phyloP scores from a whole-genome alignment of 1,140 invertebrate species.

The Formica selysi region DNA sequence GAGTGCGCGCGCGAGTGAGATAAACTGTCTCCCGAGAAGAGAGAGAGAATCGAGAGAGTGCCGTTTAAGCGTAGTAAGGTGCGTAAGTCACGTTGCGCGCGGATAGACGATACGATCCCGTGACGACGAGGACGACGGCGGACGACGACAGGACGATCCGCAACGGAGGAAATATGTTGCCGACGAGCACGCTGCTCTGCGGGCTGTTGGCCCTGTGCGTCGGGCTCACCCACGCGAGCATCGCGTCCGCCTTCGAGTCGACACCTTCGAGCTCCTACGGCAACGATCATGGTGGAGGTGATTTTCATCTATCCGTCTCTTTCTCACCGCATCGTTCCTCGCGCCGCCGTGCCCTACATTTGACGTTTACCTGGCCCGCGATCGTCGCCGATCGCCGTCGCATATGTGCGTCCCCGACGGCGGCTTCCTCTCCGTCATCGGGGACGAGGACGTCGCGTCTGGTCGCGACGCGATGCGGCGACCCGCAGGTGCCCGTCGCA shows the following conservation, averaged over 20 bases:
- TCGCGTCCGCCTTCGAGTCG: slow-evolving; percentile 74
- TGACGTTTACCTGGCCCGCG: background rate
- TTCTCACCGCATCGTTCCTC: background rate
- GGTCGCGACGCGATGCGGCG: background rate
- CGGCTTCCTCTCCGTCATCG: background rate
- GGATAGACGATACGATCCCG: slow-evolving; percentile 2
- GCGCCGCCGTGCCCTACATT: slow-evolving; percentile 57
- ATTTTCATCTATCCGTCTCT: slow-evolving; percentile 68
- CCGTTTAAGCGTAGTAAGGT: slow-evolving; percentile 32
- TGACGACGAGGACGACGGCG: slow-evolving; percentile 9
- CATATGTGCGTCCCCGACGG: background rate
- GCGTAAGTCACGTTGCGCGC: slow-evolving; percentile 58
- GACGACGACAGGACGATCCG: slow-evolving; percentile 1
- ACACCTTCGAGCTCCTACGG: slow-evolving; percentile 80
- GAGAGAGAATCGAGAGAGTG: slow-evolving; percentile 41
- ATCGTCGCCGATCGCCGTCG: background rate
- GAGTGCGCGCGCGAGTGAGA: slow-evolving; percentile 54
- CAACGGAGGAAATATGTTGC: slow-evolving; percentile 76
- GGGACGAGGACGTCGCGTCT: background rate
- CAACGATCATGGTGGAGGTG: slow-evolving; percentile 85
- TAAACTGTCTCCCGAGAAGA: background rate
- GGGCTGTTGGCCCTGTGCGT: slow-evolving; percentile 75
- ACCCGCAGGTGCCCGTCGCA: slow-evolving; percentile 68
- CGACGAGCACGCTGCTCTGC: slow-evolving; percentile 78
- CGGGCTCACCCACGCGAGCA: slow-evolving; percentile 80